These are phyloP conservation scores for Gallinago stenura DNA, from an alignment of 2,797 vertebrate species.

Conservation along the genomic window DNA sequence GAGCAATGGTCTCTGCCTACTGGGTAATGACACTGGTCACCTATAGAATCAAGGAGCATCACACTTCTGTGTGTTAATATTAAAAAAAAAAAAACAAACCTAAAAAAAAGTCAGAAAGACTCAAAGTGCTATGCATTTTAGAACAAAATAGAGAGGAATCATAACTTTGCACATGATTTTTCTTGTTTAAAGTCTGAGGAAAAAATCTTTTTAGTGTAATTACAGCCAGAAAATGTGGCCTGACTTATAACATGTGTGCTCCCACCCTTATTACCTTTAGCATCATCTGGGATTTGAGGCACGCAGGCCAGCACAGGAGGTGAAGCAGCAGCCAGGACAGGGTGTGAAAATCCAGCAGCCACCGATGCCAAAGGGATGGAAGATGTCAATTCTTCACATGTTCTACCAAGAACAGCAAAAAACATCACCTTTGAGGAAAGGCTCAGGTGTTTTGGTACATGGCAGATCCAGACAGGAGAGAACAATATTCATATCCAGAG, in stretches of 20 bases:
- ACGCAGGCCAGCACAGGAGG: neutral
- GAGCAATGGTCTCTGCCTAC: neutral
- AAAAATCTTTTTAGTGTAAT: neutral
- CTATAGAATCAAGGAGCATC: neutral
- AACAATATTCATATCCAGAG: neutral
- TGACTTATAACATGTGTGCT: neutral
- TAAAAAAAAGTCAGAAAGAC: neutral
- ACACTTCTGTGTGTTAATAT: neutral
- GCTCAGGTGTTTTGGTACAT: neutral
- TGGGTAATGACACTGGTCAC: neutral
- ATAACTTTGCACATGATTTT: neutral
- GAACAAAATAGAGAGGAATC: neutral
- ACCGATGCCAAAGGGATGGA: neutral
- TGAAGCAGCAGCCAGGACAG: neutral
- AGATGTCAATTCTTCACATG: fast-evolving
- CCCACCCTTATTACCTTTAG: neutral
- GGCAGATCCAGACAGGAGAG: neutral
- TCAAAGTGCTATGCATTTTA: neutral
- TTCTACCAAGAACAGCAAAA: neutral
- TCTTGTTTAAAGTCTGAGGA: neutral
- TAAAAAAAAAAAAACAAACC: neutral
- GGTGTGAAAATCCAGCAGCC: neutral
- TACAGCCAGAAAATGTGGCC: neutral
- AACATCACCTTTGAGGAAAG: neutral
- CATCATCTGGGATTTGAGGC: neutral